These are phyloP conservation scores for Adelognathus sp. DNA, from an alignment of 2,888 invertebrate genomes.

Conservation along the genomic window DNA sequence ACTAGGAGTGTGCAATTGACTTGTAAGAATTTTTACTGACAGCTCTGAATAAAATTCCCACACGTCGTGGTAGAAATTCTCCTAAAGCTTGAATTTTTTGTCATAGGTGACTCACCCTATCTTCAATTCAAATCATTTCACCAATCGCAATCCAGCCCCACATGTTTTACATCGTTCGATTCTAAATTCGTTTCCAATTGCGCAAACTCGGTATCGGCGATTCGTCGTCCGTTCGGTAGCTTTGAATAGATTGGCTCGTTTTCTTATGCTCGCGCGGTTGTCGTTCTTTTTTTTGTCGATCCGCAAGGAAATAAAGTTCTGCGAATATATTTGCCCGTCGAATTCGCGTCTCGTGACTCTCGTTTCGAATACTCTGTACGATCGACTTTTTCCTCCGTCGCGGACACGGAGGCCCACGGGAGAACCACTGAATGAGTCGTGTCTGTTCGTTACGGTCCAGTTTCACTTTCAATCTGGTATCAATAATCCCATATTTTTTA, in stretches of 20 bases:
- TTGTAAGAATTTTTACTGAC: too few relatives aligned
- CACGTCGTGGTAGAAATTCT: too few relatives aligned
- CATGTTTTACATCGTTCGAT: neutral
- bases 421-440: constrained; percentile 25
- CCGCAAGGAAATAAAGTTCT: constrained; percentile 36
- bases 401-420: constrained; percentile 28
- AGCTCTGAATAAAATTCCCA: too few relatives aligned
- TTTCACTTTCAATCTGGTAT: constrained; percentile 60
- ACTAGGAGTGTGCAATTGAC: too few relatives aligned
- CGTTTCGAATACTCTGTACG: constrained; percentile 17
- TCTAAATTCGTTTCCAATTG: constrained; percentile 23
- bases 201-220: constrained; percentile 23
- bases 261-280: constrained; percentile 14
- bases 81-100: too few relatives aligned
- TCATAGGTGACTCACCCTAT: too few relatives aligned
- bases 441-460: constrained; percentile 60
- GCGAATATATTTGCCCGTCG: constrained; percentile 37
- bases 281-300: constrained; percentile 12
- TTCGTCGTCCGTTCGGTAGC: constrained; percentile 25
- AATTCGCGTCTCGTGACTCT: constrained; percentile 49
- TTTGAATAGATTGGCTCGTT: constrained; percentile 43
- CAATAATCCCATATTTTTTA: constrained; percentile 44
- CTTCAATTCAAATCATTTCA: neutral
- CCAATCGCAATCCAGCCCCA: neutral
- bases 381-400: constrained; percentile 33